Conservation (phyloP, 2,113 vertebrate species). For the Neoarius graeffei region DNA sequence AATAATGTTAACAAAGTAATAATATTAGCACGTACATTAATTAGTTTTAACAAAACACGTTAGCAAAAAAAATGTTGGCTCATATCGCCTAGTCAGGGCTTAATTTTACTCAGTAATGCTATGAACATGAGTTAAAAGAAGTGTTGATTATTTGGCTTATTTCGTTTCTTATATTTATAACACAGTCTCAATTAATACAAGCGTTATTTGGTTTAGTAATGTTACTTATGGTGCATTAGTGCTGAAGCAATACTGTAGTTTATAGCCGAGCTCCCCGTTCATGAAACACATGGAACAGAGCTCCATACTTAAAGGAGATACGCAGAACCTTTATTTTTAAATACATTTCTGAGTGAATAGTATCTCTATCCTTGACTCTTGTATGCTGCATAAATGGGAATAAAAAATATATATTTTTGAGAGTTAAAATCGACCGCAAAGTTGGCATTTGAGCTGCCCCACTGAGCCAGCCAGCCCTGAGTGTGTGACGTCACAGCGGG, state of each 20-base stretch:
- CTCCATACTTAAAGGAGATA: too few relatives aligned
- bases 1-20: neutral
- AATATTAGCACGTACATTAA: neutral
- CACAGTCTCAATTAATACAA: neutral
- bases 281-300: too few relatives aligned
- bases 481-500: too few relatives aligned
- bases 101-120: neutral
- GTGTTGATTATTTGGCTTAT: neutral
- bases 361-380: too few relatives aligned
- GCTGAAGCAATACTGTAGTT: neutral
- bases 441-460: too few relatives aligned
- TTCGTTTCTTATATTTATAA: neutral
- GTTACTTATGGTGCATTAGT: neutral
- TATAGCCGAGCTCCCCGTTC: too few relatives aligned
- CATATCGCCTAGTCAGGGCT: neutral
- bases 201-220: neutral
- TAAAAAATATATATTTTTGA: too few relatives aligned
- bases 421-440: too few relatives aligned
- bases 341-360: too few relatives aligned
- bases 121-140: neutral
- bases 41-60: neutral
- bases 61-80: neutral
- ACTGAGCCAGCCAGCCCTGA: too few relatives aligned
- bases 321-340: too few relatives aligned
- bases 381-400: too few relatives aligned